Evolutionary conservation across 1,140 invertebrate species (phyloP), one percentile per base, ranked within the genome.

Genomic region (Bradynema listronoti): DNA sequence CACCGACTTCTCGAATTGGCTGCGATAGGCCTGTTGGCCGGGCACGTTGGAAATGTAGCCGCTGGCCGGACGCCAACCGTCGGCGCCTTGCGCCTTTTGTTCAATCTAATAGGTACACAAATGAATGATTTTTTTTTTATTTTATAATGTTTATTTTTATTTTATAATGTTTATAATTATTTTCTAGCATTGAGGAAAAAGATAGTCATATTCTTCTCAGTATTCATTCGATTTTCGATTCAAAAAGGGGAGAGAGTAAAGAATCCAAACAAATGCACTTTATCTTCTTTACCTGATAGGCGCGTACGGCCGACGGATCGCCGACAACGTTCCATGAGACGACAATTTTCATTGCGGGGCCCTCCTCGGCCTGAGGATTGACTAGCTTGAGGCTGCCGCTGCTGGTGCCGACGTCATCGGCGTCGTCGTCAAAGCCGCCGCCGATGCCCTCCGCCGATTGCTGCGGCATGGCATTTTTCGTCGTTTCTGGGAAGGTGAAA

Each of bases 71-170:
- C 51, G 33, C 65, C 65, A 67, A 19, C 34, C 27, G 19, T 45
- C 41, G 9, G 19, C 54, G 29, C n/a, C 30, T 24, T 62, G 30
- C 7, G 61, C n/a, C 11, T 59, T 62, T 58, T 62, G 60, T 43
- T 72, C 69, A n/a, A 72, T 33, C 65, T 68, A 64, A 52, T 52
- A 71, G n/a, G n/a, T n/a, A n/a, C n/a, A n/a, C n/a, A n/a, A n/a
- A n/a, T n/a, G n/a, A n/a, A n/a, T n/a, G n/a, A n/a, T n/a, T n/a
- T n/a, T n/a, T n/a, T n/a, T n/a, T n/a, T n/a, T n/a, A n/a, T n/a
- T n/a, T n/a, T n/a, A n/a, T n/a, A n/a, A n/a, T n/a, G n/a, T n/a
- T n/a, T n/a, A n/a, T n/a, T n/a, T n/a, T n/a, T n/a, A n/a, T n/a
- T 33, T 30, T 4, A 16, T 34, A 29, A 52, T 5, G 30, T 52